Conservation (phyloP, 2,797 vertebrate genomes). For the Acanthurus lineatus region DNA sequence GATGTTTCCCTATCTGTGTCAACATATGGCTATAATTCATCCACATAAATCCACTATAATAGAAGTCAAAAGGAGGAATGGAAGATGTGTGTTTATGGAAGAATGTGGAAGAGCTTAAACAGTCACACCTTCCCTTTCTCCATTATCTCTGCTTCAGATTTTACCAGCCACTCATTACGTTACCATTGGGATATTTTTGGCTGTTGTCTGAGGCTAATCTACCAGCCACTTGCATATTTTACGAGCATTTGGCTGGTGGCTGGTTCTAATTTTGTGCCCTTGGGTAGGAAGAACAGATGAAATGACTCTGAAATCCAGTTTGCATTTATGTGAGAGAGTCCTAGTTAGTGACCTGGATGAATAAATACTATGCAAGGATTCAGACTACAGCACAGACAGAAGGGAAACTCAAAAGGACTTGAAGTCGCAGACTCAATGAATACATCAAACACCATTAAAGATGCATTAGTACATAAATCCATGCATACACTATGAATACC, state of each 20-base stretch:
- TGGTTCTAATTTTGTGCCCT: too few species aligned
- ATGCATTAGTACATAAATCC: neutral
- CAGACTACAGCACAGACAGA: constrained; percentile 15
- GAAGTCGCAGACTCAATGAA: constrained; percentile 18
- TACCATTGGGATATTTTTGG: too few species aligned
- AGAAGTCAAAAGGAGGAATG: neutral
- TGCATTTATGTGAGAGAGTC: constrained; percentile 6
- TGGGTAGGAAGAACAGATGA: neutral
- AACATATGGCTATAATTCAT: neutral
- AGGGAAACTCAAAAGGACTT: neutral
- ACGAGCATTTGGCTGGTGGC: too few species aligned
- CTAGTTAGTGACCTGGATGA: neutral
- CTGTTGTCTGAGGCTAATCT: too few species aligned
- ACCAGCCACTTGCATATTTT: too few species aligned
- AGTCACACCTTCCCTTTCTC: neutral
- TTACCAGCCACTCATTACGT: too few species aligned
- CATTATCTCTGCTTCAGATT: neutral
- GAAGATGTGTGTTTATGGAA: neutral
- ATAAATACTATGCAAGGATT: neutral
- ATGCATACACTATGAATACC: constrained; percentile 14
- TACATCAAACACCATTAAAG: constrained; percentile 16
- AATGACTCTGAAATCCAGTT: constrained; percentile 17
- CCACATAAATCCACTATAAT: too few species aligned
- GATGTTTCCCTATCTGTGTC: neutral
- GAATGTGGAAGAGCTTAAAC: neutral